phyloP scores from a whole-genome alignment of 1,140 invertebrate species.

The Streblospio benedicti region DNA sequence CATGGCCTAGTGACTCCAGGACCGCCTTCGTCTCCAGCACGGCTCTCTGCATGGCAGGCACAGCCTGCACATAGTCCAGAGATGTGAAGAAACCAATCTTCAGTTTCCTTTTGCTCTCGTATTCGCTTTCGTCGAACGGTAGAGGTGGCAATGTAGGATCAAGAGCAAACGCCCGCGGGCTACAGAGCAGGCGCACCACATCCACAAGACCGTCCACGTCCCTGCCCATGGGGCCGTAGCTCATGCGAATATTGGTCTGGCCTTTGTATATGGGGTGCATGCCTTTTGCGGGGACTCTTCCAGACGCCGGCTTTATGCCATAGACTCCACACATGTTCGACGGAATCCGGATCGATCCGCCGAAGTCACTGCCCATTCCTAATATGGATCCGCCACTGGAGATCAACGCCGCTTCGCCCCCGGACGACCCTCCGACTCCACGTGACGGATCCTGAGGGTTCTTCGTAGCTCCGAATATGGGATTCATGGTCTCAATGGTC shows the following conservation, averaged over 20 bases:
- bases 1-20: slow-evolving; percentile 7
- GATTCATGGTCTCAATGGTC: slow-evolving; percentile 40
- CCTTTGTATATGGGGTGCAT: too few species aligned
- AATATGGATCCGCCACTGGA: slow-evolving; percentile 39
- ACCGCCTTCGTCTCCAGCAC: slow-evolving; percentile 6
- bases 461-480: slow-evolving; percentile 47
- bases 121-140: slow-evolving; percentile 28
- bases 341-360: slow-evolving; percentile 47
- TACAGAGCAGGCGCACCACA: slow-evolving; percentile 25
- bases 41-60: slow-evolving; percentile 3
- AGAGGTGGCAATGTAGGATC: slow-evolving; percentile 26
- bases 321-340: slow-evolving; percentile 42
- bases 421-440: slow-evolving; percentile 43
- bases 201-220: slow-evolving; percentile 31
- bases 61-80: slow-evolving; percentile 5
- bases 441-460: slow-evolving; percentile 40
- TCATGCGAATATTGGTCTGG: too few species aligned
- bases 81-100: slow-evolving; percentile 10
- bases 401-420: slow-evolving; percentile 43
- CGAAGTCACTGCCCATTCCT: slow-evolving; percentile 45
- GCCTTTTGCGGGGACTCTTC: too few species aligned
- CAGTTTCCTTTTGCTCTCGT: neutral
- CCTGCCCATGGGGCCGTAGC: slow-evolving; percentile 28
- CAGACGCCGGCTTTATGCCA: slow-evolving; percentile 43
- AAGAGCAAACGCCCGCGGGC: slow-evolving; percentile 23